Conservation (phyloP, 2,797 vertebrate species). For the Pelochelys cantorii region DNA sequence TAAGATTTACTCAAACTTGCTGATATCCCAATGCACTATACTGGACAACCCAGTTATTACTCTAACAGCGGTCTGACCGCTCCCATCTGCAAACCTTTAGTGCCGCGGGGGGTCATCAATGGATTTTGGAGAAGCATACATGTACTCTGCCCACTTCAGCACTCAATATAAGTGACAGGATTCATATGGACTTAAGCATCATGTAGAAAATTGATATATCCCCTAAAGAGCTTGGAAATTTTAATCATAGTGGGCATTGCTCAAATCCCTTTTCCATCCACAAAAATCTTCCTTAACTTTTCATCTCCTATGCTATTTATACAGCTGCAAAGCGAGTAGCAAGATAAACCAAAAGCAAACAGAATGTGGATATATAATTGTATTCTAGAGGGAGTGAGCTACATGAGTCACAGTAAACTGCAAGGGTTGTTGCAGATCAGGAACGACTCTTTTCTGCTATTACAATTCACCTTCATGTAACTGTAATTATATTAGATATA, state of each 20-base stretch:
- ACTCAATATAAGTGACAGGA: neutral
- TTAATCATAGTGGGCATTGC: neutral
- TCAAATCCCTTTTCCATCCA: neutral
- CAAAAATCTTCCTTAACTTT: neutral
- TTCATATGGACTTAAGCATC: neutral
- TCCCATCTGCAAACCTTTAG: neutral
- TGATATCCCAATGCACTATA: neutral
- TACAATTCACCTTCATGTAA: constrained; percentile 5
- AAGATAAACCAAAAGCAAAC: constrained; percentile 26
- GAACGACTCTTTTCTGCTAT: neutral
- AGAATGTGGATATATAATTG: neutral
- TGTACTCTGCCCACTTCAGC: neutral
- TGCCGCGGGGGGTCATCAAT: neutral
- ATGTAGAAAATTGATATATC: neutral
- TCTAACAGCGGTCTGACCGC: neutral
- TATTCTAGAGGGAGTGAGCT: constrained; percentile 16
- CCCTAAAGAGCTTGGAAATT: neutral
- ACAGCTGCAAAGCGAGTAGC: neutral
- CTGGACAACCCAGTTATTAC: neutral
- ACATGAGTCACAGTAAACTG: constrained; percentile 11
- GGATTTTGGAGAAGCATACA: neutral
- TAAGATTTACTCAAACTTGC: neutral
- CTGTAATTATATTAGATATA: neutral
- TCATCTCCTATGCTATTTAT: neutral
- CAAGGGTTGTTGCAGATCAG: constrained; percentile 36